These are phyloP conservation scores for Lasioglossum lativentre DNA, from an alignment of 2,888 invertebrate species.

Conservation along the genomic window DNA sequence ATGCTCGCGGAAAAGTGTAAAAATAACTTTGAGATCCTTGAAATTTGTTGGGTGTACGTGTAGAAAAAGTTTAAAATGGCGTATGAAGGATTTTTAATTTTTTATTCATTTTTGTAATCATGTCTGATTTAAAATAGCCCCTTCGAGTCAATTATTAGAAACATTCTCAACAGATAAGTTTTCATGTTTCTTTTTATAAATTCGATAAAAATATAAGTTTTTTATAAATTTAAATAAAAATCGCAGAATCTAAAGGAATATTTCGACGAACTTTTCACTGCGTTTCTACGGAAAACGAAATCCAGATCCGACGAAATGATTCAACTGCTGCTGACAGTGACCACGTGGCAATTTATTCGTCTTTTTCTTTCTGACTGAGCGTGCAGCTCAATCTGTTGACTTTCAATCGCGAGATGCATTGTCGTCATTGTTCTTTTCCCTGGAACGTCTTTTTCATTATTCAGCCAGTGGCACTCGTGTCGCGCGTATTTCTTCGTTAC, in stretches of 20 bases:
- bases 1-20: neutral
- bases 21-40: neutral
- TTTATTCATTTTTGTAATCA: too few species aligned
- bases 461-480: neutral
- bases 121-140: too few species aligned
- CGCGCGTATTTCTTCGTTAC: slow-evolving; percentile 8
- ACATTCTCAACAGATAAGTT: too few species aligned
- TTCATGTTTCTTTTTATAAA: too few species aligned
- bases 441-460: slow-evolving; percentile 15
- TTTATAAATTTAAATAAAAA: too few species aligned
- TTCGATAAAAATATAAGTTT: too few species aligned
- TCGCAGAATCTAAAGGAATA: neutral
- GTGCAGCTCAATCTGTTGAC: neutral
- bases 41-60: neutral
- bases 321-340: too few species aligned
- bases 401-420: neutral
- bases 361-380: neutral
- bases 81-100: neutral
- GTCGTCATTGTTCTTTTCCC: neutral
- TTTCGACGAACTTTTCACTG: neutral
- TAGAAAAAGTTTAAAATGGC: neutral
- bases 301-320: neutral
- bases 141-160: too few species aligned
- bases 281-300: neutral
- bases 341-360: neutral